Conservation (phyloP, 1,140 invertebrate species). For the Linepithema humile region DNA sequence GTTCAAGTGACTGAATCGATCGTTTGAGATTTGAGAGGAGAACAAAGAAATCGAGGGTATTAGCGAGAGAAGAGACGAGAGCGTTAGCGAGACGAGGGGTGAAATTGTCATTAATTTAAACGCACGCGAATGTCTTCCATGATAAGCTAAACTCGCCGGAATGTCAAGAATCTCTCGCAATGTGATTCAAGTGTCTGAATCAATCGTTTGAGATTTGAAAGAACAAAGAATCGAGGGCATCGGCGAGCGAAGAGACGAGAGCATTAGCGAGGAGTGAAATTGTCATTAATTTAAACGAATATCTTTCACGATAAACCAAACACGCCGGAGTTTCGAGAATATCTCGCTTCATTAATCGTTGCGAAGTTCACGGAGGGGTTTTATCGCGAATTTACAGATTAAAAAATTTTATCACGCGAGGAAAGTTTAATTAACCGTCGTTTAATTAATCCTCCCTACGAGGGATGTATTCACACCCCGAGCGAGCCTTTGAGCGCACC, state of each 20-base stretch:
- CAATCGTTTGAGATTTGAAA: not conserved
- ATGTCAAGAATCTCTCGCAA: not conserved
- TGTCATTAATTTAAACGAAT: not conserved
- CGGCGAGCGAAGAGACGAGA: no score
- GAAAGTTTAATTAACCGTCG: constrained; percentile 29
- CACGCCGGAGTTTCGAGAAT: not conserved
- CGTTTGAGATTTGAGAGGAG: not conserved
- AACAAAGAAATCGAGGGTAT: not conserved
- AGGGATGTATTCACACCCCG: constrained; percentile 23
- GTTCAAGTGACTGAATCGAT: not conserved
- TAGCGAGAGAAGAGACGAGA: no score
- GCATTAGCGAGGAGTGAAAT: not conserved
- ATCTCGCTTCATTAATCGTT: not conserved
- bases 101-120: no score
- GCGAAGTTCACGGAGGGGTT: not conserved
- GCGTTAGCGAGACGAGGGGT: not conserved
- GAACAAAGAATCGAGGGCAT: not conserved
- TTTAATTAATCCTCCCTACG: constrained; percentile 16
- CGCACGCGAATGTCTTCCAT: not conserved
- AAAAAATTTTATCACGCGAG: constrained; percentile 34
- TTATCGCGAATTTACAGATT: not conserved
- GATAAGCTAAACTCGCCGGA: not conserved
- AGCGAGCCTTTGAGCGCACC: constrained; percentile 25
- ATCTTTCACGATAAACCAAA: constrained; percentile 1
- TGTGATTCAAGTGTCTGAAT: not conserved